Percentiles rank a stretch among this genome's conserved stretches.
Evolutionary conservation across 2,113 vertebrate species (phyloP).

Genomic region (Rhea americana): DNA sequence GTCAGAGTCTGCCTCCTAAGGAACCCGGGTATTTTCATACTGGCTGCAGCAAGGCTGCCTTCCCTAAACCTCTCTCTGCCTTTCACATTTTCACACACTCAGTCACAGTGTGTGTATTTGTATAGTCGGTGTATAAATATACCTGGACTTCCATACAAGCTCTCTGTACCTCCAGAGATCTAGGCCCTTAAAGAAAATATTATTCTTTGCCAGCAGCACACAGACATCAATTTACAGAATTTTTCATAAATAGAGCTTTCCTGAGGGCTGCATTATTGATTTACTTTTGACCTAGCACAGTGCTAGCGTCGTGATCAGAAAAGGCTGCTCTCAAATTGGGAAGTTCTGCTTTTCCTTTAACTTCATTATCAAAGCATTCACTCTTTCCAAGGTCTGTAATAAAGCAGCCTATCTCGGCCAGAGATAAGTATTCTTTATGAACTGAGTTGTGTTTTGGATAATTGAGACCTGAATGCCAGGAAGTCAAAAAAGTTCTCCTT

Average conservation of each 20-base stretch:
- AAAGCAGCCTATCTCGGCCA: slow-evolving; percentile 25
- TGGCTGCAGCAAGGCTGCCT: not conserved
- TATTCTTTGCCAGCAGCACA: not conserved
- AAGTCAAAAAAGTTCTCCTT: not conserved
- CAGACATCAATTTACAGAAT: not conserved
- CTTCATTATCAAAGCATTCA: slow-evolving; percentile 15
- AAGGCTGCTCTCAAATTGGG: not conserved
- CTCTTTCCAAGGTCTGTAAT: not conserved
- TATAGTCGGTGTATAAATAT: not conserved
- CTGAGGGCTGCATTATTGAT: not conserved
- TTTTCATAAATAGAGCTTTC: not conserved
- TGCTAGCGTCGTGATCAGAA: not conserved
- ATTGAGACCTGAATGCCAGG: slow-evolving; percentile 25
- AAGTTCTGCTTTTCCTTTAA: slow-evolving; percentile 40
- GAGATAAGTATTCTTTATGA: slow-evolving; percentile 22
- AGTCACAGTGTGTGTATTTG: not conserved
- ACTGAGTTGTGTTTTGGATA: slow-evolving; percentile 8
- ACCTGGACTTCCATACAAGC: not conserved
- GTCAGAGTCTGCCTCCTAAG: accelerated
- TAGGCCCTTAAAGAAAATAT: not conserved
- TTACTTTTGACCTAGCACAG: not conserved
- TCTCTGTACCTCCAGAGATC: not conserved
- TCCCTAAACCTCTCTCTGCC: not conserved
- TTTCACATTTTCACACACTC: not conserved
- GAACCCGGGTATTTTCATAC: not conserved